Percentiles rank a stretch among this genome's conserved stretches.
phyloP scores from a whole-genome alignment of 2,797 vertebrate genomes.

The Myoxocephalus aenaeus region DNA sequence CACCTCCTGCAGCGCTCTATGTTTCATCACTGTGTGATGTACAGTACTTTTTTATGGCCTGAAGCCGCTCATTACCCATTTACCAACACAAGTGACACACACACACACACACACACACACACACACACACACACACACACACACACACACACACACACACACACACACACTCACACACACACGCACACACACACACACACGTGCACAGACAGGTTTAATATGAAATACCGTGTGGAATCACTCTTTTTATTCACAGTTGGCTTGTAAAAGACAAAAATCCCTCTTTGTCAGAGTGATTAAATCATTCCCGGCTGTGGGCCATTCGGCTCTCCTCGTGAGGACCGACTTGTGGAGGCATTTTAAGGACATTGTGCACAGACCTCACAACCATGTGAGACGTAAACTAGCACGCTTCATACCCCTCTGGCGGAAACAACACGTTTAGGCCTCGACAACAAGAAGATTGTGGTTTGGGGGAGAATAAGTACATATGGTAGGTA shows the following conservation, averaged over 20 bases:
- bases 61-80: conserved; percentile 21
- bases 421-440: background rate
- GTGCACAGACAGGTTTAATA: background rate
- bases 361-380: background rate
- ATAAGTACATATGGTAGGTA: background rate
- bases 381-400: background rate
- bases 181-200: background rate
- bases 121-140: background rate
- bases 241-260: background rate
- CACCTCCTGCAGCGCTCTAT: background rate
- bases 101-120: background rate
- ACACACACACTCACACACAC: no score
- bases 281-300: background rate
- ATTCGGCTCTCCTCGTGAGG: background rate
- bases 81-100: background rate
- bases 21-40: background rate
- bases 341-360: background rate
- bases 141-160: background rate
- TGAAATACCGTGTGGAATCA: background rate
- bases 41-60: conserved; percentile 1
- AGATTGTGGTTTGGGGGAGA: background rate
- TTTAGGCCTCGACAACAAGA: background rate
- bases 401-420: no score
- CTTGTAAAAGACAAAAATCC: background rate
- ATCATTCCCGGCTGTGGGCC: background rate